A percentile compares a stretch with the other conserved stretches of the same genome.
Evolutionary conservation across 1,140 invertebrate genomes (phyloP).

Genomic region (Gyrodactylus bullatarudis): DNA sequence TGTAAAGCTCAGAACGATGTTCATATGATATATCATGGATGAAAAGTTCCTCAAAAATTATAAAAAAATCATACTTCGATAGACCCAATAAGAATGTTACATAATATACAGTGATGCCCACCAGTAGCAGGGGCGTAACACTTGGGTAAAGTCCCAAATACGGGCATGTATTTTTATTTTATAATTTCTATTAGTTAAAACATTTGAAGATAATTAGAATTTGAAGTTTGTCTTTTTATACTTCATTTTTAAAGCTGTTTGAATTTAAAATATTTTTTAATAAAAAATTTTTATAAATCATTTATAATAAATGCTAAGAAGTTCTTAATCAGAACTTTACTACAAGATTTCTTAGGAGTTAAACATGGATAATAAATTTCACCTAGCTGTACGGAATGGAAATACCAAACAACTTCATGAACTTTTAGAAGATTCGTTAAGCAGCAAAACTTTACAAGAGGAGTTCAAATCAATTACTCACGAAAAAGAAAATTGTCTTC

Average conservation of each 20-base stretch:
- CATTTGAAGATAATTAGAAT: too few relatives aligned
- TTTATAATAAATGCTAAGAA: too few relatives aligned
- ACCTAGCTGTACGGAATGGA: background rate
- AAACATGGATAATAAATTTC: background rate
- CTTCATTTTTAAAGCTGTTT: too few relatives aligned
- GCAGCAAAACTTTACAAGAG: background rate
- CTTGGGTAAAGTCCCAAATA: background rate
- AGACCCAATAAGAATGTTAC: background rate
- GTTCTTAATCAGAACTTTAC: too few relatives aligned
- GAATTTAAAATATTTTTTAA: too few relatives aligned
- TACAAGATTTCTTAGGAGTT: too few relatives aligned
- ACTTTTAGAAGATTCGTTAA: background rate
- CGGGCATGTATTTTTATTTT: background rate
- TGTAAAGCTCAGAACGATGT: background rate
- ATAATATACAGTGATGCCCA: background rate
- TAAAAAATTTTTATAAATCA: too few relatives aligned
- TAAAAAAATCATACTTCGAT: background rate
- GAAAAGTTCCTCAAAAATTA: background rate
- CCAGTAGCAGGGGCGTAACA: background rate
- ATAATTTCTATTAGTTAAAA: too few relatives aligned
- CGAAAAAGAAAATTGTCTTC: background rate
- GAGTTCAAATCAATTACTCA: background rate
- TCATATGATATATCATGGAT: background rate
- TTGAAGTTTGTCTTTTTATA: too few relatives aligned
- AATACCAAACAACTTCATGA: background rate